Percentiles rank a stretch among this genome's conserved stretches.
Evolutionary conservation across 2,797 vertebrate genomes (phyloP).

Genomic region (Pteropus rufus): DNA sequence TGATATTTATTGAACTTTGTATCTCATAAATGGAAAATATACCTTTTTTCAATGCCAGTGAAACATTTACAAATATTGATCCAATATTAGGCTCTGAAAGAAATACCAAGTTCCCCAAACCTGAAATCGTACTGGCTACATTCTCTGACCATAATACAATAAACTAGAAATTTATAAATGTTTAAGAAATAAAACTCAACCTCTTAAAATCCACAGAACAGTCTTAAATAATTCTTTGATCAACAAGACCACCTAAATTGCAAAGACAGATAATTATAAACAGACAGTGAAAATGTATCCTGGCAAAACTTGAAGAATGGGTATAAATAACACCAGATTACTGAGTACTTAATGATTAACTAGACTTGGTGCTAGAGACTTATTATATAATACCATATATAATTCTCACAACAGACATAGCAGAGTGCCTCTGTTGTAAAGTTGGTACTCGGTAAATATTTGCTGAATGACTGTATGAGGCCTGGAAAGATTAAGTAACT

Average conservation of each 20-base stretch:
- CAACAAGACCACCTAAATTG: background rate
- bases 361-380: background rate
- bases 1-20: slow-evolving; percentile 9
- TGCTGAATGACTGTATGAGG: background rate
- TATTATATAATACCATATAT: background rate
- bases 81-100: background rate
- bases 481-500: background rate
- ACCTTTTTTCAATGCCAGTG: background rate
- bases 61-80: background rate
- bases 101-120: background rate
- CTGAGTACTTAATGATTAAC: background rate
- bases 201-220: background rate
- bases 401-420: background rate
- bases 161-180: background rate
- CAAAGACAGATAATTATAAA: background rate
- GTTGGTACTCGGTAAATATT: background rate
- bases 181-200: background rate
- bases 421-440: background rate
- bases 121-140: background rate
- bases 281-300: background rate
- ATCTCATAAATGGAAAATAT: background rate
- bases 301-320: background rate
- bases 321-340: background rate
- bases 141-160: background rate
- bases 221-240: background rate